Conservation (phyloP, 2,888 invertebrate species). For the Noctua janthe region DNA sequence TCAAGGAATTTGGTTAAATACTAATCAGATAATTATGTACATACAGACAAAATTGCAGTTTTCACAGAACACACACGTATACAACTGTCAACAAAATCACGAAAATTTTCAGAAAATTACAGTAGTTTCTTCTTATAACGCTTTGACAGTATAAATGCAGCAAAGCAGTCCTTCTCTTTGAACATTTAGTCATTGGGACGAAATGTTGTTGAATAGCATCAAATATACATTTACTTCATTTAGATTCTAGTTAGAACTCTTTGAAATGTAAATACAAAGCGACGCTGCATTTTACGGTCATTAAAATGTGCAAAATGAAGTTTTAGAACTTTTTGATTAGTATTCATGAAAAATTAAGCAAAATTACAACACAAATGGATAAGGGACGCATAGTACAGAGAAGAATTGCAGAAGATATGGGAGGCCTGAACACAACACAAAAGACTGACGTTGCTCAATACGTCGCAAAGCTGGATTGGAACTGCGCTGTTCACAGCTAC, state of each 20-base stretch:
- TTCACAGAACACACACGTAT: neutral
- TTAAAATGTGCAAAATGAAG: conserved; percentile 16
- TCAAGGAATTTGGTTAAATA: too few relatives aligned
- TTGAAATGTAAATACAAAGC: conserved; percentile 40
- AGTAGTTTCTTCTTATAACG: neutral
- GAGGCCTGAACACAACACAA: too few relatives aligned
- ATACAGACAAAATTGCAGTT: neutral
- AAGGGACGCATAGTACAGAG: too few relatives aligned
- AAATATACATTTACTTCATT: conserved; percentile 37
- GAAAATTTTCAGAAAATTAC: neutral
- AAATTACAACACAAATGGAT: too few relatives aligned
- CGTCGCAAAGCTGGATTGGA: neutral
- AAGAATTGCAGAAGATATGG: too few relatives aligned
- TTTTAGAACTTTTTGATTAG: neutral
- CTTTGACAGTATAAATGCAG: neutral
- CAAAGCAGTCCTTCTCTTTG: neutral
- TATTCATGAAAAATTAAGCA: neutral
- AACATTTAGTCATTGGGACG: neutral
- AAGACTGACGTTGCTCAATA: neutral
- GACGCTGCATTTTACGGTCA: conserved; percentile 19
- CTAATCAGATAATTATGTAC: neutral
- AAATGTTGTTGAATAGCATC: neutral
- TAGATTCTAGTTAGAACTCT: conserved; percentile 20
- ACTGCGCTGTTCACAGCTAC: neutral
- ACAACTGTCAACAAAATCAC: neutral